A percentile compares a stretch with the other conserved stretches of the same genome.
These are phyloP conservation scores for Gortyna flavago DNA, from an alignment of 2,888 invertebrate genomes.

Conservation along the genomic window DNA sequence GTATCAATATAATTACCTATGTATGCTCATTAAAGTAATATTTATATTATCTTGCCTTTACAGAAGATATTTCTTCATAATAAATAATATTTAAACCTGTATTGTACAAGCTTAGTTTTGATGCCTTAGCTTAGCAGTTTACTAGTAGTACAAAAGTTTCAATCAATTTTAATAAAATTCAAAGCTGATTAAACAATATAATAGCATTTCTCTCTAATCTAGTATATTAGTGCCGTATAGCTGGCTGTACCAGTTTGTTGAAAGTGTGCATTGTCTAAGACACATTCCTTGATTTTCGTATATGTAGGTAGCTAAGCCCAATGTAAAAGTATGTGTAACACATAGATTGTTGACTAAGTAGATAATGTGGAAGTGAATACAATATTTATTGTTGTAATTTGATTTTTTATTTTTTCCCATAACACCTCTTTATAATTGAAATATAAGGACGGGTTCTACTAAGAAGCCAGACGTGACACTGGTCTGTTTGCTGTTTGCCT, in stretches of 20 bases:
- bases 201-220: slow-evolving; percentile 22
- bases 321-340: slow-evolving; percentile 36
- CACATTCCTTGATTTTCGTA: slow-evolving; percentile 50
- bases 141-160: slow-evolving; percentile 8
- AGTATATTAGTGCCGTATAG: slow-evolving; percentile 4
- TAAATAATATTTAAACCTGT: background rate
- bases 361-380: slow-evolving; percentile 51
- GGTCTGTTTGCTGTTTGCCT: too few species aligned
- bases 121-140: slow-evolving; percentile 16
- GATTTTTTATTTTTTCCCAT: slow-evolving; percentile 15
- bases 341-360: slow-evolving; percentile 46
- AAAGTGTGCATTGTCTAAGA: slow-evolving; percentile 51
- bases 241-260: slow-evolving; percentile 1
- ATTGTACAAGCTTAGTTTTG: background rate
- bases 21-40: background rate
- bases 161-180: background rate
- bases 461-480: too few species aligned
- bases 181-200: background rate
- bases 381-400: slow-evolving; percentile 53
- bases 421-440: background rate
- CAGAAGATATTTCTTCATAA: slow-evolving; percentile 4
- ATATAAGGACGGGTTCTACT: background rate
- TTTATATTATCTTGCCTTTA: slow-evolving; percentile 4
- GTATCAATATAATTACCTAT: background rate
- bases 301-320: slow-evolving; percentile 36